Evolutionary conservation across 2,888 invertebrate species (phyloP).

Genomic region (Agrilus cyanescens): DNA sequence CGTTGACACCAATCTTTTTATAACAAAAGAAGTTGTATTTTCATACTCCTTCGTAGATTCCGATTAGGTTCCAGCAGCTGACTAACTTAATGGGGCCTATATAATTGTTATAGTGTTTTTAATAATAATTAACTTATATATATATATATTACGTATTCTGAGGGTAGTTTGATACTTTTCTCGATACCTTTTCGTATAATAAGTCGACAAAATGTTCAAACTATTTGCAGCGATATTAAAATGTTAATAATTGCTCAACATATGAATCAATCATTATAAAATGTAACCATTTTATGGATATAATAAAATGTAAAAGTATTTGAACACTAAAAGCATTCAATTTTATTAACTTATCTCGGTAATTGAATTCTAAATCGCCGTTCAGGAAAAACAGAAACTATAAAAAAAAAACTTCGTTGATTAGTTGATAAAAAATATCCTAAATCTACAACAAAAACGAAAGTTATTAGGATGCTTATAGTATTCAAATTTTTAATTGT

Average conservation of each 20-base stretch:
- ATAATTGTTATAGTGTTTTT: conserved; percentile 3
- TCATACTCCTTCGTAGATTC: too few species aligned
- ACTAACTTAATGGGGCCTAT: neutral
- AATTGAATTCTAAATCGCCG: conserved; percentile 12
- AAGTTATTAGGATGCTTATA: conserved; percentile 16
- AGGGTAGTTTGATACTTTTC: too few species aligned
- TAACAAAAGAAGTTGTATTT: too few species aligned
- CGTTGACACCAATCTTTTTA: too few species aligned
- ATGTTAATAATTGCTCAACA: conserved; percentile 10
- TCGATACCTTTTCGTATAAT: too few species aligned
- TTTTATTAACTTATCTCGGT: conserved; percentile 2
- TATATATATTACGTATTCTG: conserved; percentile 2
- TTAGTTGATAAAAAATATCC: conserved; percentile 3
- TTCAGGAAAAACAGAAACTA: too few species aligned
- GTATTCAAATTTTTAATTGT: conserved; percentile 20
- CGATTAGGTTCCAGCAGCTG: too few species aligned
- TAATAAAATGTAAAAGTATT: too few species aligned
- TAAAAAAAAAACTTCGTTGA: too few species aligned
- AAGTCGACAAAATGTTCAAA: too few species aligned
- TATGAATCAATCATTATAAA: neutral
- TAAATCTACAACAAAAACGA: neutral
- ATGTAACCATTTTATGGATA: too few species aligned
- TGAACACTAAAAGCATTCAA: conserved; percentile 2
- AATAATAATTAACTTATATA: conserved; percentile 3
- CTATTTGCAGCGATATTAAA: neutral